Evolutionary conservation across 2,797 vertebrate genomes (phyloP).

Genomic region (Echiichthys vipera): DNA sequence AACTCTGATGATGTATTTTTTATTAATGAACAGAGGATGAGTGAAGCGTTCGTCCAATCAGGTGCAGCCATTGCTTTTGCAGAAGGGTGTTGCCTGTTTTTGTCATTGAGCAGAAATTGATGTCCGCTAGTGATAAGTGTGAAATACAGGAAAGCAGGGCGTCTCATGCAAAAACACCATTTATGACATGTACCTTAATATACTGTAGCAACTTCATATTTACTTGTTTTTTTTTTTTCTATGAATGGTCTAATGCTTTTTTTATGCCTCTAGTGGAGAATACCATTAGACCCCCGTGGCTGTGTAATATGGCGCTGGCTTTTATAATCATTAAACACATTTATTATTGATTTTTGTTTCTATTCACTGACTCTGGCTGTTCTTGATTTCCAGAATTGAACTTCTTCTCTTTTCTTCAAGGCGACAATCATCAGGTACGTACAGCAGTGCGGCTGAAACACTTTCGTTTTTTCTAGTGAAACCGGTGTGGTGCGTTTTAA

Average conservation of each 20-base stretch:
- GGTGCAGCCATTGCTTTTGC: no score
- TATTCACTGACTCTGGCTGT: slow-evolving; percentile 28
- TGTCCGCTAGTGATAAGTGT: no score
- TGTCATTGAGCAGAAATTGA: no score
- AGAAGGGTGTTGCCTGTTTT: no score
- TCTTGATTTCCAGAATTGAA: slow-evolving; percentile 90
- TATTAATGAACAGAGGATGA: no score
- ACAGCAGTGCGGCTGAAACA: background rate
- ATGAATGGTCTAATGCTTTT: background rate
- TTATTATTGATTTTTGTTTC: background rate
- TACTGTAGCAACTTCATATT: no score
- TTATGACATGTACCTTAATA: no score
- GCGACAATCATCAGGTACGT: slow-evolving; percentile 99
- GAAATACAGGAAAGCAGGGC: no score
- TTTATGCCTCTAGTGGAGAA: background rate
- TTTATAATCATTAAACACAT: background rate
- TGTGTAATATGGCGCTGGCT: background rate
- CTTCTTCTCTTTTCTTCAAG: slow-evolving; percentile 99
- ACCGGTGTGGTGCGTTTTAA: background rate
- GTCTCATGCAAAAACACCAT: no score
- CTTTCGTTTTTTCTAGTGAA: background rate
- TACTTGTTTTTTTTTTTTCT: background rate
- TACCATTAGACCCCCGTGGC: background rate
- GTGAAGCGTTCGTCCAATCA: no score
- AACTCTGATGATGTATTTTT: no score